A percentile compares a stretch with the other conserved stretches of the same genome.
Conservation (phyloP, 2,113 vertebrate genomes). For the Prunella himalayana region DNA sequence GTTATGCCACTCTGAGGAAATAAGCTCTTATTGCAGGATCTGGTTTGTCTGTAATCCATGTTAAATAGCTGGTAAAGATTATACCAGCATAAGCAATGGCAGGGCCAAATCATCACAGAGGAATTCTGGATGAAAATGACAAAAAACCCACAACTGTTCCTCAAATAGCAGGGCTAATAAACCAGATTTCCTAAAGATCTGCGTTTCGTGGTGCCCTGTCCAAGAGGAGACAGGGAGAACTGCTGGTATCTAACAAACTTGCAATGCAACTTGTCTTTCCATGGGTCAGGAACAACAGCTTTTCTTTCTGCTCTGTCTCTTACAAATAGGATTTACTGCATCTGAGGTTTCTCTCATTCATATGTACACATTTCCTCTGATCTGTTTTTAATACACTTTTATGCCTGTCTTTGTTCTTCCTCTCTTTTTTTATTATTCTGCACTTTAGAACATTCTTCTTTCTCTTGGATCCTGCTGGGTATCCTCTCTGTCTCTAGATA, state of each 20-base stretch:
- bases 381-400: neutral
- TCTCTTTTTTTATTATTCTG: neutral
- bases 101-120: rapidly evolving
- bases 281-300: neutral
- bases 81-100: neutral
- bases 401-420: neutral
- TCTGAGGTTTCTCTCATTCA: neutral
- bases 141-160: rapidly evolving
- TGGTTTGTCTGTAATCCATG: neutral
- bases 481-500: neutral
- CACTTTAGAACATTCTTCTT: neutral
- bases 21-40: neutral
- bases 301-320: neutral
- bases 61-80: neutral
- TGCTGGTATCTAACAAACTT: neutral
- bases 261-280: neutral
- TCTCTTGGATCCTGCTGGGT: neutral
- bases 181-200: neutral
- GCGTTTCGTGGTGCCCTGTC: neutral
- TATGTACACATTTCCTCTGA: neutral
- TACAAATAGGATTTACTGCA: neutral
- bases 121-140: neutral
- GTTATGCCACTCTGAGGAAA: conserved; percentile 9
- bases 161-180: neutral
- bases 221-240: neutral